phyloP scores from a whole-genome alignment of 2,113 vertebrate species.

The Tinamus guttatus region DNA sequence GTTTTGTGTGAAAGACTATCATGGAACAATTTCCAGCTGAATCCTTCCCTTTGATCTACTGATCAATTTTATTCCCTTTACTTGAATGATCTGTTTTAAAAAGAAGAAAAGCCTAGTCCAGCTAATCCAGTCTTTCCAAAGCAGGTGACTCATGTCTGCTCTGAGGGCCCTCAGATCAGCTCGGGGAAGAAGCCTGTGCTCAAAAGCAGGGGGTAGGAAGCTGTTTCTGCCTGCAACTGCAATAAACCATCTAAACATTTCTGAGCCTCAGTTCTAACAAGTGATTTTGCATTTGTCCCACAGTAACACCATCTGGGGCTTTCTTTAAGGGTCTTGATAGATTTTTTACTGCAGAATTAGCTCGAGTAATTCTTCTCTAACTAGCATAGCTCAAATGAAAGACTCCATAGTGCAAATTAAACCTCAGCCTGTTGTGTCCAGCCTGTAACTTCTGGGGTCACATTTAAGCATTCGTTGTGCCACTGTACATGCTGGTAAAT shows the following conservation, averaged over 20 bases:
- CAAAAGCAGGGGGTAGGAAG: background rate
- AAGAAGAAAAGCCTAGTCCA: background rate
- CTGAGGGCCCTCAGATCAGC: background rate
- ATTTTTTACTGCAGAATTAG: conserved; percentile 23
- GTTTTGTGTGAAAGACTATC: background rate
- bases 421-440: background rate
- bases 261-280: background rate
- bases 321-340: background rate
- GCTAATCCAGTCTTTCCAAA: background rate
- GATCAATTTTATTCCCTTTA: background rate
- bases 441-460: background rate
- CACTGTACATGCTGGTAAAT: background rate
- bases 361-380: background rate
- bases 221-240: background rate
- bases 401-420: background rate
- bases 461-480: background rate
- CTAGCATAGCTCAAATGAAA: background rate
- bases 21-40: background rate
- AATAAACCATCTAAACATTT: background rate
- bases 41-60: background rate
- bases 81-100: background rate
- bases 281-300: background rate
- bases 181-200: background rate
- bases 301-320: background rate
- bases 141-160: fast-evolving